Percentiles rank a stretch among this genome's conserved stretches.
phyloP scores from a whole-genome alignment of 2,797 vertebrate genomes.

The Perdix hodgsoniae region DNA sequence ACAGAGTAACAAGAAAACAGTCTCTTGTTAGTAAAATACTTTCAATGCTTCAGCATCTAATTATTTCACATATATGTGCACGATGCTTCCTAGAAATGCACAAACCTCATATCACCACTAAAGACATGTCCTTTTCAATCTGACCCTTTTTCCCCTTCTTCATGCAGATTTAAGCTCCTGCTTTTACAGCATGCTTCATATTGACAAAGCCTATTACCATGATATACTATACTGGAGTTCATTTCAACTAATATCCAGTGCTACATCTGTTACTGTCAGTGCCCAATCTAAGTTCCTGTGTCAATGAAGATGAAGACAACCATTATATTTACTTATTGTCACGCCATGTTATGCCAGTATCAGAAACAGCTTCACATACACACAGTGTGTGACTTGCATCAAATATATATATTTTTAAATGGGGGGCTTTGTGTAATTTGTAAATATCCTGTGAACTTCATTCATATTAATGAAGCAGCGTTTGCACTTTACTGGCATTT shows the following conservation, averaged over 20 bases:
- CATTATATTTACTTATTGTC: constrained; percentile 52
- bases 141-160: constrained; percentile 47
- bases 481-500: constrained; percentile 44
- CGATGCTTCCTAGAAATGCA: not conserved
- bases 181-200: constrained; percentile 65
- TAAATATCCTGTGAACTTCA: constrained; percentile 66
- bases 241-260: constrained; percentile 47
- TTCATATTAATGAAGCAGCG: constrained; percentile 58
- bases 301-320: constrained; percentile 43
- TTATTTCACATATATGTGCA: not conserved
- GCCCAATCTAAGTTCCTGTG: not conserved
- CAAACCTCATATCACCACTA: not conserved
- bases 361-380: constrained; percentile 47
- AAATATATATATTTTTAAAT: constrained; percentile 61
- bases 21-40: constrained; percentile 32
- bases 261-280: constrained; percentile 57
- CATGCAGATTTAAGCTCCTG: constrained; percentile 57
- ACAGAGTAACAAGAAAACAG: not conserved
- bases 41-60: not conserved
- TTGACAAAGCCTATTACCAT: constrained; percentile 76
- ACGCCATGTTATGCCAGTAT: constrained; percentile 6
- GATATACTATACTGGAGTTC: constrained; percentile 64
- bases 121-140: constrained; percentile 24
- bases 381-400: constrained; percentile 59
- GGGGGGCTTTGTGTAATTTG: constrained; percentile 41